Percentiles rank a stretch among this genome's conserved stretches.
phyloP scores from a whole-genome alignment of 2,888 invertebrate species.

The Pseudoips prasinana region DNA sequence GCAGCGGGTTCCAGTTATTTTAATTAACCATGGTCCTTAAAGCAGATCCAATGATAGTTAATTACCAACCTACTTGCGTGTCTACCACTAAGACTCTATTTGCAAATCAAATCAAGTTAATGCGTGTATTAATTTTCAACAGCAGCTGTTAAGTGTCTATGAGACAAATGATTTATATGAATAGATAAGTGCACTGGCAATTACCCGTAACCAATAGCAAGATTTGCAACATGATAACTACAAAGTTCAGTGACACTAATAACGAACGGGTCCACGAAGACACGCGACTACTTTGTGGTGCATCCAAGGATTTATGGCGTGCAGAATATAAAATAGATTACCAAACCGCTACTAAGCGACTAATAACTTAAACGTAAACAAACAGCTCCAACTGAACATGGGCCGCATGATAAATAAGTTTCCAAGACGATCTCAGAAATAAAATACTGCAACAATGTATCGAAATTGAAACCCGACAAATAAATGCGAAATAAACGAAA shows the following conservation, averaged over 20 bases:
- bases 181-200: constrained; percentile 51
- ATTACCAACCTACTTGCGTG: constrained; percentile 45
- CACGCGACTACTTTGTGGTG: constrained; percentile 9
- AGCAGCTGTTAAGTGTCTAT: constrained; percentile 48
- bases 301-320: constrained; percentile 7
- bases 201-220: constrained; percentile 43
- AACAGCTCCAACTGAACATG: not conserved
- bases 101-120: constrained; percentile 65
- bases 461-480: constrained; percentile 39
- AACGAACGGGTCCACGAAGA: constrained; percentile 12
- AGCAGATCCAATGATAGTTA: constrained; percentile 40
- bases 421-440: constrained; percentile 7
- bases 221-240: constrained; percentile 39
- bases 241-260: constrained; percentile 34
- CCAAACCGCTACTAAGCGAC: not conserved
- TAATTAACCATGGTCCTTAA: constrained; percentile 45
- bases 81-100: constrained; percentile 46
- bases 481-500: constrained; percentile 41
- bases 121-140: constrained; percentile 54
- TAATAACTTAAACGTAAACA: constrained; percentile 5
- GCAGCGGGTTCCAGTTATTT: constrained; percentile 51
- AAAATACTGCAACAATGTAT: constrained; percentile 26
- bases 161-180: constrained; percentile 56
- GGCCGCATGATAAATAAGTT: too few species aligned
- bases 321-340: too few species aligned